phyloP scores from a whole-genome alignment of 2,888 invertebrate genomes.

The Halictus quadricinctus region DNA sequence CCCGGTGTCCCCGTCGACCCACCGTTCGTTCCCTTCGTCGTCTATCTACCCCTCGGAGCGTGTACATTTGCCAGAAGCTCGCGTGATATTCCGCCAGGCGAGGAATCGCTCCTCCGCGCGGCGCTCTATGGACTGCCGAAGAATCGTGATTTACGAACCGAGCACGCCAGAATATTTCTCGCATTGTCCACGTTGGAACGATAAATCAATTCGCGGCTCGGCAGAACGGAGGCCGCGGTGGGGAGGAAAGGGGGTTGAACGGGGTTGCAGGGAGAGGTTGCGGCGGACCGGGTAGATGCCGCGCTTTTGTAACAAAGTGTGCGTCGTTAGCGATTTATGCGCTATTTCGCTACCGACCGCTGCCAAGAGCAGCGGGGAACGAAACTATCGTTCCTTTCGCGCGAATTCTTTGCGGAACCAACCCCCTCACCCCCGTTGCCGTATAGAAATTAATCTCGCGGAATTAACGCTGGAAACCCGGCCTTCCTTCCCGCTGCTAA shows the following conservation, averaged over 20 bases:
- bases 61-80: constrained; percentile 64
- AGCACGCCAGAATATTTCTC: constrained; percentile 79
- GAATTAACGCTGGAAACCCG: constrained; percentile 30
- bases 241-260: neutral
- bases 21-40: constrained; percentile 23
- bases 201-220: constrained; percentile 77
- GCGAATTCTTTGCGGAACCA: constrained; percentile 31
- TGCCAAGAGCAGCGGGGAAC: constrained; percentile 53
- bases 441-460: constrained; percentile 31
- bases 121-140: constrained; percentile 70
- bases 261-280: constrained; percentile 35
- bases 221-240: constrained; percentile 30
- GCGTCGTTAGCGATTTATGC: constrained; percentile 78
- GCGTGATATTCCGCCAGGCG: constrained; percentile 69
- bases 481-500: neutral
- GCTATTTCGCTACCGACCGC: constrained; percentile 68
- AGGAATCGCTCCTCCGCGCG: constrained; percentile 47
- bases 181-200: constrained; percentile 78
- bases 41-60: constrained; percentile 31
- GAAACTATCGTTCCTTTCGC: constrained; percentile 53
- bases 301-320: constrained; percentile 74
- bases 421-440: neutral
- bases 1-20: neutral
- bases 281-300: constrained; percentile 33
- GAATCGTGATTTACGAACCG: constrained; percentile 77